Base-by-base conservation (phyloP, 2,888 invertebrate species). In the Mesochorus sp. region DNA sequence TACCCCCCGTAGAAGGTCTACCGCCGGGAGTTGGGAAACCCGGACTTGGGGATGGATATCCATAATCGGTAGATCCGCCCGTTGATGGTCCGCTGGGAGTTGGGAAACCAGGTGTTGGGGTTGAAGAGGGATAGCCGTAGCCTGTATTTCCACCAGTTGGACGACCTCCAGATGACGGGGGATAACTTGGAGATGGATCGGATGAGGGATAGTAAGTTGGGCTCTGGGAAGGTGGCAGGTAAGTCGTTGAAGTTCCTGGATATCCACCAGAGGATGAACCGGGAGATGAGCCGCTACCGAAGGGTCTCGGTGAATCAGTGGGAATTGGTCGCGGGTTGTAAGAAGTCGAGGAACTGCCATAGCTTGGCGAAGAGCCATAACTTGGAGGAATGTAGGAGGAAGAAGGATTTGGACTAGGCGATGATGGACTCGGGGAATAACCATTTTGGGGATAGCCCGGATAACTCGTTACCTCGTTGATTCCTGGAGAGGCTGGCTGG, bases 401-500 rank as follows among this genome's bases (percentile, higher is more conserved):
- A 39, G 44, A 83, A 62, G 85, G 80, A 0, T 85, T 84, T 10
- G 85, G 80, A 2, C 82, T 77, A 53, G 85, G 81, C 10, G 82
- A 76, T 1, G 85, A 80, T 21, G 84, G 85, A 49, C 84, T 83
- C 83, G 90, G 53, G 79, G 86, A 76, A 64, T 81, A 81, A 6
- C 82, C 83, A 53, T 80, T 84, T 5, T 85, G 82, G 1, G 87
- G 85, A 83, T 83, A 83, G 14, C 75, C 72, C 17, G 87, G 84
- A 49, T 84, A 88, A 47, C 80, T 83, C 6, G 85, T 84, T 37
- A 87, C 84, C 42, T 86, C 88, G 80, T 88, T 89, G 21, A 82
- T 75, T 24, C 80, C 76, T 0, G 85, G 84, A 4, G 88, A 85
- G 84, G 90, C 89, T 2, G 94, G 92, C 87, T 94, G 93, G 88